Percentiles rank a stretch among this genome's conserved stretches.
Conservation (phyloP, 2,113 vertebrate genomes). For the Cyphomyrus plagiostoma region DNA sequence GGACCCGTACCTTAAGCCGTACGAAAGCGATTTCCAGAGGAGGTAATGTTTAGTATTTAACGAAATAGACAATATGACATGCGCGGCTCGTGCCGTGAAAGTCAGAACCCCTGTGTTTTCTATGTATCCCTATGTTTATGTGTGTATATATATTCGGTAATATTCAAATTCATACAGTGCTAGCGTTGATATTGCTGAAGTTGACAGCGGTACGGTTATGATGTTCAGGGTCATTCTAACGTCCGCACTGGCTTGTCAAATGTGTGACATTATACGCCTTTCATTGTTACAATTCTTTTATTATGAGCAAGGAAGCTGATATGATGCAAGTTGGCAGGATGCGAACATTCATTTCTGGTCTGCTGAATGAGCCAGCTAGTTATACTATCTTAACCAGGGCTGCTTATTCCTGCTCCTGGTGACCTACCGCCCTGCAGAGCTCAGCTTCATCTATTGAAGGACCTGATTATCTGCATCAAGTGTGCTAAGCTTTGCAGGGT, state of each 20-base stretch:
- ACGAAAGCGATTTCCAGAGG: slow-evolving; percentile 63
- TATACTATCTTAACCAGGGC: background rate
- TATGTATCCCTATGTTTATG: background rate
- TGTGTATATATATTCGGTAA: background rate
- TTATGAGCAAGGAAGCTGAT: background rate
- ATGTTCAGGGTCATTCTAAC: background rate
- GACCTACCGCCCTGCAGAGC: background rate
- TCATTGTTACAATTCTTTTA: background rate
- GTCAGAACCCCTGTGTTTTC: background rate
- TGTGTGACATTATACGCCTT: background rate
- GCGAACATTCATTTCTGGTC: background rate
- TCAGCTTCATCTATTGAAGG: background rate
- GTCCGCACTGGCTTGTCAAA: background rate
- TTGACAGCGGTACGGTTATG: background rate
- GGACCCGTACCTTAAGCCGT: slow-evolving; percentile 58
- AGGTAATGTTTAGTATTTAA: slow-evolving; percentile 51
- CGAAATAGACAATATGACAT: background rate
- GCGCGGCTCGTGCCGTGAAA: background rate
- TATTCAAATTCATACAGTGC: background rate
- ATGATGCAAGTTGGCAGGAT: background rate
- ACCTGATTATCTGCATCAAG: background rate
- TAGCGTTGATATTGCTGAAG: background rate
- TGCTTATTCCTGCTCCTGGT: background rate
- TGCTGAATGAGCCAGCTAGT: background rate
- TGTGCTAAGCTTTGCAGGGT: background rate